Conservation (phyloP, 2,888 invertebrate species). For the Caenorhabditis becei region DNA sequence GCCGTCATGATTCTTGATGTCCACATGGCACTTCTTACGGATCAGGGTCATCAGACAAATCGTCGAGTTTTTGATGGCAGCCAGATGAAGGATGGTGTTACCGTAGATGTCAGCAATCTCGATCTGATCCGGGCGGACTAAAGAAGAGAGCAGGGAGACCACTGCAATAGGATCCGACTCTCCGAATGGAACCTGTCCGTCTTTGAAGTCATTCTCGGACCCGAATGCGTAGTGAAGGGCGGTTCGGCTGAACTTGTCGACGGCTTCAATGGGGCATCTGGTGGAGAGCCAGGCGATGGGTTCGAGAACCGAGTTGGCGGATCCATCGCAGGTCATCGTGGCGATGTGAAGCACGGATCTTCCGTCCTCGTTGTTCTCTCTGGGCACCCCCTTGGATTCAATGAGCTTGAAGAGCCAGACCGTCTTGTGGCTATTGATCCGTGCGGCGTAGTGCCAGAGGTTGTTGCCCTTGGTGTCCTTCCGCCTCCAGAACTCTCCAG, state of each 20-base stretch:
- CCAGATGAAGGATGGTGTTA: slow-evolving; percentile 83
- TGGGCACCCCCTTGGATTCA: slow-evolving; percentile 34
- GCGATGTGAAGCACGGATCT: slow-evolving; percentile 83
- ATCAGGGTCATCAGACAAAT: slow-evolving; percentile 70
- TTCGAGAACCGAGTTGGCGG: slow-evolving; percentile 63
- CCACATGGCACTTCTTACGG: slow-evolving; percentile 64
- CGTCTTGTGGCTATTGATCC: slow-evolving; percentile 60
- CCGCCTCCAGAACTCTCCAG: slow-evolving; percentile 47
- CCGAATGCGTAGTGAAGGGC: slow-evolving; percentile 84
- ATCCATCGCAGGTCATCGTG: slow-evolving; percentile 80
- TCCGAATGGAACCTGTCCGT: slow-evolving; percentile 21
- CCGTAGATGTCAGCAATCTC: slow-evolving; percentile 69
- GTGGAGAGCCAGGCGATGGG: slow-evolving; percentile 65
- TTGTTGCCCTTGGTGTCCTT: slow-evolving; percentile 60
- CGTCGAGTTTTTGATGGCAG: slow-evolving; percentile 80
- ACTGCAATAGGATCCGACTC: slow-evolving; percentile 74
- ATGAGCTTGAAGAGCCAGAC: slow-evolving; percentile 64
- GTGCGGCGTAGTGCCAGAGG: slow-evolving; percentile 69
- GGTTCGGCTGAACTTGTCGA: slow-evolving; percentile 79
- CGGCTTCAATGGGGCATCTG: slow-evolving; percentile 23
- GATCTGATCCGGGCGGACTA: slow-evolving; percentile 55
- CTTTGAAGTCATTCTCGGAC: slow-evolving; percentile 56
- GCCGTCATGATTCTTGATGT: slow-evolving; percentile 58
- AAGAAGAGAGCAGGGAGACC: slow-evolving; percentile 64
- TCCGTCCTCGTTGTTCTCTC: slow-evolving; percentile 58